Conservation (phyloP, 2,797 vertebrate species). For the Rhinatrema bivittatum region DNA sequence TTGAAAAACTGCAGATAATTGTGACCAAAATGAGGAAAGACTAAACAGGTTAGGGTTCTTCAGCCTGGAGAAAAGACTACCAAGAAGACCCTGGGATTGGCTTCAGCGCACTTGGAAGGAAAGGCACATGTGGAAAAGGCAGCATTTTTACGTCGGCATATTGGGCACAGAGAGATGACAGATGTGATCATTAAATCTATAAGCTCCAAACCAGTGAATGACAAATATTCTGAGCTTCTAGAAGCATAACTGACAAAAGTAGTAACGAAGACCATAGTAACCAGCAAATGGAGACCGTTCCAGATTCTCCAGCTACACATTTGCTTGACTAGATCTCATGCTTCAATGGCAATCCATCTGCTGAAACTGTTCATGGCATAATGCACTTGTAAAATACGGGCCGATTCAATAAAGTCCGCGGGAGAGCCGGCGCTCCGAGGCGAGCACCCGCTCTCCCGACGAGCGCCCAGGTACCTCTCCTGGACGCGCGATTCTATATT, state of each 20-base stretch:
- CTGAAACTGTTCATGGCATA: constrained; percentile 93
- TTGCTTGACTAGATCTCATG: constrained; percentile 95
- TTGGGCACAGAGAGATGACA: constrained; percentile 88
- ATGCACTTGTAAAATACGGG: no score
- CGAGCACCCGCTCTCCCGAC: no score
- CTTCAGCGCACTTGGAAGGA: constrained; percentile 64
- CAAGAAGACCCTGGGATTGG: constrained; percentile 66
- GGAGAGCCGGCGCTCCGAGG: no score
- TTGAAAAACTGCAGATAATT: no score
- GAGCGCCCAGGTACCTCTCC: no score
- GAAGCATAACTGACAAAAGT: constrained; percentile 36
- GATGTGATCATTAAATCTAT: constrained; percentile 94
- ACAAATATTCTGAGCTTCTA: constrained; percentile 29
- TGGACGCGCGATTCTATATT: no score
- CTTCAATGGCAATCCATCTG: constrained; percentile 93
- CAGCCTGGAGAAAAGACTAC: no score
- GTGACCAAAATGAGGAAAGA: no score
- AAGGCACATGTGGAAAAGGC: constrained; percentile 74
- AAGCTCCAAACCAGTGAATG: constrained; percentile 45
- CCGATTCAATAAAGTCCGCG: no score
- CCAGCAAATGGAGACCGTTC: constrained; percentile 33
- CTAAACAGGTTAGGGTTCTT: no score
- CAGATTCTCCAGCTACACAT: constrained; percentile 87
- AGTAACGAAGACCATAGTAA: constrained; percentile 36
- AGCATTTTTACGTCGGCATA: constrained; percentile 82